Evolutionary conservation across 1,140 invertebrate species (phyloP).

Genomic region (Drosophila auraria): DNA sequence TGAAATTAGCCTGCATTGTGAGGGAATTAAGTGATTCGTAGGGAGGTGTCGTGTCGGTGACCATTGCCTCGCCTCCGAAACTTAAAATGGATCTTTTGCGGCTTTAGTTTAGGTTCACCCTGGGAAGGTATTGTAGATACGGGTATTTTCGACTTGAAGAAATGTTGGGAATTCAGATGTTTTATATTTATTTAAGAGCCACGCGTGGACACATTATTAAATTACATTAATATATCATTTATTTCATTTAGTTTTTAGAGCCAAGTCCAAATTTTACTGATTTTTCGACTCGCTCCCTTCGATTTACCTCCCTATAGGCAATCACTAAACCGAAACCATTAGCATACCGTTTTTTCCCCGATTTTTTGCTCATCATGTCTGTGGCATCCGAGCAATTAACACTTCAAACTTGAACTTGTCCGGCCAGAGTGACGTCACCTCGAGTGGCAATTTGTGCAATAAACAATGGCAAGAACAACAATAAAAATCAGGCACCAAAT

Average conservation of each 20-base stretch:
- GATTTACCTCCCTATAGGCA: not conserved
- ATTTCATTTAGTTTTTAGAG: not conserved
- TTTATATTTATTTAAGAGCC: too few species aligned
- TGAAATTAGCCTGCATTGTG: slow-evolving; percentile 53
- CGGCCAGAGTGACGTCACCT: slow-evolving; percentile 58
- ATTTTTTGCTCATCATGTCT: slow-evolving; percentile 53
- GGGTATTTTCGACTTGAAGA: not conserved
- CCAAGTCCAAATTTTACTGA: not conserved
- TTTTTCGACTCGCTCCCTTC: not conserved
- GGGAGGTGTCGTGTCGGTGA: slow-evolving; percentile 39
- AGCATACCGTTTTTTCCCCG: slow-evolving; percentile 14
- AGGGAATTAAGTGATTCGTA: slow-evolving; percentile 34
- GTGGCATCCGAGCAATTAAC: slow-evolving; percentile 57
- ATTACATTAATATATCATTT: not conserved
- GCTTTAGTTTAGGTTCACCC: not conserved
- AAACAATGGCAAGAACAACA: slow-evolving; percentile 70
- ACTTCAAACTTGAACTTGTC: slow-evolving; percentile 73
- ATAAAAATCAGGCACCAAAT: slow-evolving; percentile 63
- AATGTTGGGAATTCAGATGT: not conserved
- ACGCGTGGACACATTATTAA: too few species aligned
- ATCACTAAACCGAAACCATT: not conserved
- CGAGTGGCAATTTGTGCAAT: slow-evolving; percentile 60
- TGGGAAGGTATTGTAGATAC: not conserved
- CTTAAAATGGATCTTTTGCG: slow-evolving; percentile 18
- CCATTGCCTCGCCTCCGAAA: slow-evolving; percentile 6